Evolutionary conservation across 2,888 invertebrate species (phyloP), one percentile per base, ranked within the genome.

Genomic region (Drepana falcataria): DNA sequence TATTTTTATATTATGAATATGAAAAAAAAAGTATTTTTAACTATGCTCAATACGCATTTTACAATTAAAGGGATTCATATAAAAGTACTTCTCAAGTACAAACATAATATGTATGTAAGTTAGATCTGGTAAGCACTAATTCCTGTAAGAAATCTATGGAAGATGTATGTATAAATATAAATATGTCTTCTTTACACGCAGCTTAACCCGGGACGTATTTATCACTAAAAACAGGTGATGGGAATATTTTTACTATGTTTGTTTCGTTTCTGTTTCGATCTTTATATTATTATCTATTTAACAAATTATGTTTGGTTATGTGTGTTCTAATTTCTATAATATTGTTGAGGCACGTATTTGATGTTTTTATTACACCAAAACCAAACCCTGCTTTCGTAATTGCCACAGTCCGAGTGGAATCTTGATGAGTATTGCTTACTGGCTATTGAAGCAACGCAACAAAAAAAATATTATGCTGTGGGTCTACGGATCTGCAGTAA

Each of bases 141-240:
- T 57, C 58, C 62, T 66, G 57, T 66, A 57, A 53, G 59, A 57
- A 55, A 60, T 56, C 58, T 62, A 60, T 52, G 56, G 59, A 73
- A 64, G 65, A 64, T 77, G 66, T 77, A 66, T 85, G 67, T 87
- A 79, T 85, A 86, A 85, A 87, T 77, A 78, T 78, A 75, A 77
- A 81, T 83, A 81, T 90, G 82, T 91, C 87, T 89, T 90, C 87
- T 91, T 91, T 91, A 89, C 91, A 91, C 73, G 91, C 91, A 91
- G 91, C 91, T 88, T 91, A 91, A 91, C 85, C 87, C 90, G 90
- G 91, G 91, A 90, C 84, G 90, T 88, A 88, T 91, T 75, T 91
- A 91, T 90, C 91, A 91, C 85, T 91, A 91, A 89, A 87, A 78
- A 72, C 91, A 91, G 91, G 91, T 91, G 91, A 91, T 79, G 87